Evolutionary conservation across 2,113 vertebrate genomes (phyloP).

Genomic region (Cryptotis parvus): DNA sequence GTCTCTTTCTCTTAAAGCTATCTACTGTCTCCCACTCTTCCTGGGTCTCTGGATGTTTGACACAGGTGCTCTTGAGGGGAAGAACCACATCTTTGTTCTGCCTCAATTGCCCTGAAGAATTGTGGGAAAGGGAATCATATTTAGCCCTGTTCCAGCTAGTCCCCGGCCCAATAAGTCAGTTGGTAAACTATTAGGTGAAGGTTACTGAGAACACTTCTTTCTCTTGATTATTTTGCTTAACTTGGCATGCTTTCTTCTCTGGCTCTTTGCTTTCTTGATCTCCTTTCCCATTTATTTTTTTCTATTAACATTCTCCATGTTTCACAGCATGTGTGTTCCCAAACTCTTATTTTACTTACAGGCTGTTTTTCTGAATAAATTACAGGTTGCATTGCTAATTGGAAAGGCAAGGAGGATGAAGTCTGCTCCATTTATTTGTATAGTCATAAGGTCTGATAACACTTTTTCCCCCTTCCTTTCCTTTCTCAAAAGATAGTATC

Average conservation of each 20-base stretch:
- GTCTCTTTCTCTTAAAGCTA: conserved; percentile 81
- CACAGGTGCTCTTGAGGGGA: conserved; percentile 79
- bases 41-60: conserved; percentile 48
- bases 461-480: background rate
- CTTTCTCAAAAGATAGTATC: background rate
- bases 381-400: background rate
- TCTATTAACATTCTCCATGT: conserved; percentile 27
- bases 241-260: background rate
- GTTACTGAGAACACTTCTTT: background rate
- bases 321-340: conserved; percentile 39
- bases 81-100: conserved; percentile 86
- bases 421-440: background rate
- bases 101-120: conserved; percentile 82
- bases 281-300: conserved; percentile 24
- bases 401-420: background rate
- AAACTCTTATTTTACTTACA: background rate
- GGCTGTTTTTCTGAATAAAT: background rate
- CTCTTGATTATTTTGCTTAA: background rate
- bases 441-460: background rate
- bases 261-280: conserved; percentile 19
- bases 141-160: background rate
- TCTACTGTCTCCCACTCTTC: background rate
- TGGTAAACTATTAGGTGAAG: background rate
- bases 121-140: conserved; percentile 75
- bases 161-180: background rate